Conservation (phyloP, 2,888 invertebrate species). For the Sthenelais limicola region DNA sequence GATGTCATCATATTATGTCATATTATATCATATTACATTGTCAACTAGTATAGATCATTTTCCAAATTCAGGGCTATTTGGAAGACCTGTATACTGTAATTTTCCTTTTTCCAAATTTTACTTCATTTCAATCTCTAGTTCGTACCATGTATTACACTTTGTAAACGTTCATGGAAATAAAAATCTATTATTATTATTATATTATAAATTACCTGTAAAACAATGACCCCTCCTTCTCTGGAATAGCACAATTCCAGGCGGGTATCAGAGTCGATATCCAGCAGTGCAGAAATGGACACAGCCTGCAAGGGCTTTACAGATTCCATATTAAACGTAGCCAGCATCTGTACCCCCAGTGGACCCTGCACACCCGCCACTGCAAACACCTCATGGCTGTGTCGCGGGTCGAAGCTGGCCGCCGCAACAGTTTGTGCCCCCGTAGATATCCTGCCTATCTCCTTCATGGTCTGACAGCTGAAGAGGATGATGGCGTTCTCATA, state of each 20-base stretch:
- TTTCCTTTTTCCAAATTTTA: too few relatives aligned
- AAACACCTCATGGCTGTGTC: not conserved
- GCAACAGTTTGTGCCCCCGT: not conserved
- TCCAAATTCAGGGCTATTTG: too few relatives aligned
- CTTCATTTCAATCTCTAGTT: too few relatives aligned
- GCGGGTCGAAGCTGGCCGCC: slow-evolving; percentile 12
- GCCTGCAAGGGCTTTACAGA: not conserved
- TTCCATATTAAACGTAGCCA: not conserved
- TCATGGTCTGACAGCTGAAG: not conserved
- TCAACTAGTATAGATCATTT: too few relatives aligned
- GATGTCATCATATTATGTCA: too few relatives aligned
- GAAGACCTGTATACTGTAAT: too few relatives aligned
- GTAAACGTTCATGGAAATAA: too few relatives aligned
- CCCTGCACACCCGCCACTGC: slow-evolving; percentile 9
- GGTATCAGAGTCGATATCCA: slow-evolving; percentile 1
- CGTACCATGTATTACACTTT: too few relatives aligned
- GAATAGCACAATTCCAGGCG: slow-evolving; percentile 17
- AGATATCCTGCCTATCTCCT: not conserved
- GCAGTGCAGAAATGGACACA: not conserved
- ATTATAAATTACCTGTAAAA: slow-evolving; percentile 7
- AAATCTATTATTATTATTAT: too few relatives aligned
- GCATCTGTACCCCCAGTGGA: not conserved
- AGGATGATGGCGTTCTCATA: slow-evolving; percentile 19
- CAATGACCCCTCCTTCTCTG: not conserved
- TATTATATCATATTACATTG: too few relatives aligned